A percentile compares a stretch with the other conserved stretches of the same genome.
phyloP scores from a whole-genome alignment of 2,888 invertebrate species.

The Mactromeris polynyma region DNA sequence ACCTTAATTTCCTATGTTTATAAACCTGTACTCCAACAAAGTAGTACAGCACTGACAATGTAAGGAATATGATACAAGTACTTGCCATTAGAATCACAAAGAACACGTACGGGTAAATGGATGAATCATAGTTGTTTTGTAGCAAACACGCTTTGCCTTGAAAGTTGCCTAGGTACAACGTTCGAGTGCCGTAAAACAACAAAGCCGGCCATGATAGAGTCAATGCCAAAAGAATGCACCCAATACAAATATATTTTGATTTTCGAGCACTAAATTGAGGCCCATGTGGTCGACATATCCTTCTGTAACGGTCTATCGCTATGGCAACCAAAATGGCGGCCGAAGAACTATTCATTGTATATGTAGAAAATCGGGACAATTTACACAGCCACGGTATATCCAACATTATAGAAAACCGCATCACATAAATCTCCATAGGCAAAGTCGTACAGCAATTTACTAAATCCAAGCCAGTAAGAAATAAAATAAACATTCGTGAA shows the following conservation, averaged over 20 bases:
- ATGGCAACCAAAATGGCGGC: constrained; percentile 73
- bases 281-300: constrained; percentile 74
- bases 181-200: constrained; percentile 73
- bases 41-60: constrained; percentile 67
- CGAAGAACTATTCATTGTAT: constrained; percentile 72
- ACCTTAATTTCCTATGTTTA: constrained; percentile 46
- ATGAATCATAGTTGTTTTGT: constrained; percentile 56
- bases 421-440: constrained; percentile 71
- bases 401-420: constrained; percentile 62
- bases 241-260: constrained; percentile 70
- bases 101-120: constrained; percentile 62
- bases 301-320: constrained; percentile 73
- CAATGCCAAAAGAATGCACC: constrained; percentile 55
- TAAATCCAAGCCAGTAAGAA: constrained; percentile 71
- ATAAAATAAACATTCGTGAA: constrained; percentile 70
- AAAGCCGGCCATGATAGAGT: constrained; percentile 71
- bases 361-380: constrained; percentile 70
- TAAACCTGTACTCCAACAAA: constrained; percentile 64
- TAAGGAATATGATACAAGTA: constrained; percentile 64
- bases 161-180: constrained; percentile 25
- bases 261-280: constrained; percentile 64
- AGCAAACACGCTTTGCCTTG: constrained; percentile 62
- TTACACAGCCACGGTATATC: constrained; percentile 70
- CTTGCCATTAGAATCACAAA: constrained; percentile 63
- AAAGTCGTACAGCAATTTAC: constrained; percentile 73